Evolutionary conservation across 2,888 invertebrate species (phyloP), one percentile per base, ranked within the genome.

Genomic region (Pristionchus exspectatus): DNA sequence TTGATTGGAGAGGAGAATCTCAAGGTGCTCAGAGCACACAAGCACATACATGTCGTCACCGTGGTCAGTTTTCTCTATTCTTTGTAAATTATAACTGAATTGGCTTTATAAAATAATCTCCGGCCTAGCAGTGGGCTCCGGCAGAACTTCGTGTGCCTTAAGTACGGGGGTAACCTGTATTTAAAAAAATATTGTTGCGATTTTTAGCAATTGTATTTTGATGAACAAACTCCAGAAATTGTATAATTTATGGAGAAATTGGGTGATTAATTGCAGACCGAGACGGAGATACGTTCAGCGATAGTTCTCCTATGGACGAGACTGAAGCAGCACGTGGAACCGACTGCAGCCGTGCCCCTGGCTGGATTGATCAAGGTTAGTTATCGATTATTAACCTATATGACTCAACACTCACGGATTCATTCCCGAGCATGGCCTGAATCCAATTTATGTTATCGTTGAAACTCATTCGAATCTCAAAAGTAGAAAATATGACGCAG

Each of bases 221-320:
- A 38, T 38, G 38, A 38, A 38, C 2, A 38, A 38, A 5, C 2
- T 2, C 38, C 38, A 38, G 38, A 38, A 38, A 38, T 38, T 66
- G 66, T 24, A 66, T n/a, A 24, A 66, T 21, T 10, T 66, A 10
- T 66, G 10, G 2, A n/a, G 66, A 24, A 24, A 66, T 14, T 24
- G 69, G 14, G 5, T n/a, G 24, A 33, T 33, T 77, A 38, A 72
- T 38, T 74, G 89, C 93, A 95, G 95, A 95, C 85, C 38, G 95
- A 96, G 92, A 94, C 95, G 1, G 95, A 96, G 90, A 96, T 96
- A 90, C 94, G 95, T 5, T 93, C 94, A 63, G 96, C 95, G 27
- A 95, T 96, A 95, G 95, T 95, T 91, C 94, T 96, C 90, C 92
- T 94, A 33, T 95, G 95, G 93, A 95, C 95, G 90, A 93, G 95